Evolutionary conservation across 2,113 vertebrate species (phyloP), one percentile per base, ranked within the genome.

Genomic region (Cepphus grylle): DNA sequence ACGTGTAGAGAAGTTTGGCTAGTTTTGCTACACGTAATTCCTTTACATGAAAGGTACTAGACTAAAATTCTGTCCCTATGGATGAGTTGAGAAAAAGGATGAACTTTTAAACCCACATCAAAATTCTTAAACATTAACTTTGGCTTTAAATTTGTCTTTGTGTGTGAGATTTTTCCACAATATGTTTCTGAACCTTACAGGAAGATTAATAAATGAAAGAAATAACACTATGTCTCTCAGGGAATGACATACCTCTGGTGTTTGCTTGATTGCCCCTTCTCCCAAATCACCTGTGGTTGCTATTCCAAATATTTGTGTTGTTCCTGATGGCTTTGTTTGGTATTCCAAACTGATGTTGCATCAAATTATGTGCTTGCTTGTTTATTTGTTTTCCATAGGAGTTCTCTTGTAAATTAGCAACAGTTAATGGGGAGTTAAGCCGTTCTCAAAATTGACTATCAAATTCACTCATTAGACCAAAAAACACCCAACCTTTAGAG

Each of bases 341-440:
- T 95, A 88, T 93, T 96, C 59, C 81, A 96, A 82, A 74, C 82
- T 91, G 88, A 86, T 92, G 74, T 89, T 97, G 84, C 91, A 97
- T 97, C 95, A 97, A 97, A 97, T 97, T 94, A 70, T 50, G 56
- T 84, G 74, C 76, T 88, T 91, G 52, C 21, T 94, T 95, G 52
- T 81, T 86, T 80, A 74, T 93, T 94, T 94, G 47, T 66, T 94
- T 96, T 93, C 94, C 90, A 81, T 42, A 84, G 90, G 93, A 93
- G 59, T 93, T 97, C 62, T 90, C 88, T 93, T 91, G 93, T 96
- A 96, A 98, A 97, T 98, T 98, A 96, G 10, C 61, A 97, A 58
- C 50, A 65, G 78, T 95, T 97, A 98, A 93, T 97, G 96, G 93
- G 81, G 85, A 98, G 90, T 93, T 96, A 96, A 97, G 81, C 93